Percentiles rank a stretch among this genome's conserved stretches.
Evolutionary conservation across 2,113 vertebrate genomes (phyloP).

Genomic region (Sterrhoptilus dennistouni): DNA sequence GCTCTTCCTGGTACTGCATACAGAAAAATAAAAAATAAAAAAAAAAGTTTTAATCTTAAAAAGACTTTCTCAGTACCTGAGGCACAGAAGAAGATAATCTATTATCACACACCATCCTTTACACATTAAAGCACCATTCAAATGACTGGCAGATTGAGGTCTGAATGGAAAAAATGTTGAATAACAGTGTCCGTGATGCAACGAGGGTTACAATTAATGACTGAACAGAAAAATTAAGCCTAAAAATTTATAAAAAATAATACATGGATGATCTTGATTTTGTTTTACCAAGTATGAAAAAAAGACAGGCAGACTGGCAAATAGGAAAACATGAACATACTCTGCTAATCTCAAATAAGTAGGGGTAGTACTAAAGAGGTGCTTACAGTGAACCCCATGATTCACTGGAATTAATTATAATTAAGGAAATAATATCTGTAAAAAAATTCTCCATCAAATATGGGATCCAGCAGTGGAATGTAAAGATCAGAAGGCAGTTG

Average conservation of each 20-base stretch:
- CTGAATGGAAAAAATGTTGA: neutral
- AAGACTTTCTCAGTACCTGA: neutral
- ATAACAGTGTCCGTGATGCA: neutral
- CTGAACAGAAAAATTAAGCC: neutral
- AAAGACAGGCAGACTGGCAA: neutral
- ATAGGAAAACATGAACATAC: neutral
- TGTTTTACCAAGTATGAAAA: neutral
- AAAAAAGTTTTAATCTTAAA: neutral
- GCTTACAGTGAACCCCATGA: neutral
- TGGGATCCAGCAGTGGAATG: neutral
- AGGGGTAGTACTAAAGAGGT: neutral
- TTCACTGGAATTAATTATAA: neutral
- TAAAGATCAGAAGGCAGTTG: neutral
- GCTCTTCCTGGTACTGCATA: neutral
- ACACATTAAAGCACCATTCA: neutral
- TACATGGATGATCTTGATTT: neutral
- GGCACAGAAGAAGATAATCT: neutral
- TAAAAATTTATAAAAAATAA: neutral
- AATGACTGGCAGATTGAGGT: neutral
- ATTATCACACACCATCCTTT: neutral
- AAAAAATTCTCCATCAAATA: neutral
- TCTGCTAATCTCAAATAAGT: neutral
- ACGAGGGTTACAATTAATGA: neutral
- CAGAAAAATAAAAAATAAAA: neutral
- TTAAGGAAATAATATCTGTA: neutral